A percentile compares a stretch with the other conserved stretches of the same genome.
Evolutionary conservation across 2,888 invertebrate genomes (phyloP).

Genomic region (Cecidostiba fungosa): DNA sequence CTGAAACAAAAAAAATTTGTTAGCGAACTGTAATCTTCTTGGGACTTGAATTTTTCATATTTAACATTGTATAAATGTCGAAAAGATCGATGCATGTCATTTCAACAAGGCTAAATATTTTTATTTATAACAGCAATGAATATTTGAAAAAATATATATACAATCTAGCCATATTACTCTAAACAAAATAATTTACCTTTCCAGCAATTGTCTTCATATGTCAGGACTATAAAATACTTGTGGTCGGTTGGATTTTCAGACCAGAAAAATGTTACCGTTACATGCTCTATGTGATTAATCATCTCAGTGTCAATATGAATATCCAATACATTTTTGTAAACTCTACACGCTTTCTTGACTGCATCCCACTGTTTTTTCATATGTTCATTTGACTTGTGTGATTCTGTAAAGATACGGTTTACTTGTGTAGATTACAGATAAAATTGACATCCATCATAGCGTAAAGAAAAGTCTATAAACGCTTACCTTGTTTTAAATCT

Average conservation of each 20-base stretch:
- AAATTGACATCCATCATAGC: background rate
- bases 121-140: background rate
- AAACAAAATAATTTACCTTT: constrained; percentile 69
- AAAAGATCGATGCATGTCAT: background rate
- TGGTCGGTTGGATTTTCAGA: constrained; percentile 65
- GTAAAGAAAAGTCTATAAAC: background rate
- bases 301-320: constrained; percentile 68
- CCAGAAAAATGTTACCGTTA: constrained; percentile 72
- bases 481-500: constrained; percentile 72
- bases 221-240: constrained; percentile 71
- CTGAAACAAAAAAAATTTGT: constrained; percentile 68
- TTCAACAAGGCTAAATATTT: background rate
- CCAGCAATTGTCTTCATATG: constrained; percentile 69
- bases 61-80: background rate
- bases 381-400: constrained; percentile 65
- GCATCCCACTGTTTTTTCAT: constrained; percentile 70
- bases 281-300: constrained; percentile 62
- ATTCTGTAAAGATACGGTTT: constrained; percentile 62
- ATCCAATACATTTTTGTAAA: constrained; percentile 73
- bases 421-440: background rate
- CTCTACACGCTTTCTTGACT: constrained; percentile 70
- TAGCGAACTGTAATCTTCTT: background rate
- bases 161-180: background rate
- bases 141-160: background rate
- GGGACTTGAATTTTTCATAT: background rate